Evolutionary conservation across 2,797 vertebrate genomes (phyloP).

Genomic region (Sphaeramia orbicularis): DNA sequence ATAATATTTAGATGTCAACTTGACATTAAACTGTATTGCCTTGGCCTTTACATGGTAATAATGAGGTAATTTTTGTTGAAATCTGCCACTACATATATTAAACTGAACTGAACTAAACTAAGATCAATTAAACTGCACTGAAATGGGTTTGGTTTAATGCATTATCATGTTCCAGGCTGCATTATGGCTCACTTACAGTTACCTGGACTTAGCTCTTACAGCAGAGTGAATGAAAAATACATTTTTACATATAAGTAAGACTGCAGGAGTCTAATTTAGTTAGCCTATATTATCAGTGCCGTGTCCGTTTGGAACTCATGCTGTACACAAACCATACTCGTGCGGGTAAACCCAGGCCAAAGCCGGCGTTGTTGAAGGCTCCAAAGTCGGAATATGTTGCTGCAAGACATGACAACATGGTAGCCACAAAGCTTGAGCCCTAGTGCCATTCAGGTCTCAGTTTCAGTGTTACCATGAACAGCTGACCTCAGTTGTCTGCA

Average conservation of each 20-base stretch:
- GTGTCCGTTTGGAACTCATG: neutral
- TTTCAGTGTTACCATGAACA: constrained; percentile 53
- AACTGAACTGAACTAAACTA: too few relatives aligned
- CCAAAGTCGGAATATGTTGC: constrained; percentile 35
- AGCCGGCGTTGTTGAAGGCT: constrained; percentile 19
- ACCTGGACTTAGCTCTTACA: neutral
- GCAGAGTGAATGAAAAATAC: neutral
- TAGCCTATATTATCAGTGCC: neutral
- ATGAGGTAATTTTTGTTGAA: too few relatives aligned
- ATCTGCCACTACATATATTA: too few relatives aligned
- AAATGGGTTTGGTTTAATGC: too few relatives aligned
- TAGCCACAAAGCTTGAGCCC: constrained; percentile 49
- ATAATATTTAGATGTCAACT: too few relatives aligned
- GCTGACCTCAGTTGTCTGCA: constrained; percentile 55
- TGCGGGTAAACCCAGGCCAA: neutral
- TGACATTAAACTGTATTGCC: too few relatives aligned
- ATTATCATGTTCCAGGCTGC: neutral
- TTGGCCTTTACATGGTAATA: too few relatives aligned
- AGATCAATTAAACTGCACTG: too few relatives aligned
- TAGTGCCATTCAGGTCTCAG: constrained; percentile 53
- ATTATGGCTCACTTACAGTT: neutral
- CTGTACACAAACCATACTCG: constrained; percentile 5
- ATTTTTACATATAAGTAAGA: neutral
- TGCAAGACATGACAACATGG: constrained; percentile 63
- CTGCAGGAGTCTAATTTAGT: neutral